Base-by-base conservation (phyloP, 1,140 invertebrate species). In the Phocides pigmalion region DNA sequence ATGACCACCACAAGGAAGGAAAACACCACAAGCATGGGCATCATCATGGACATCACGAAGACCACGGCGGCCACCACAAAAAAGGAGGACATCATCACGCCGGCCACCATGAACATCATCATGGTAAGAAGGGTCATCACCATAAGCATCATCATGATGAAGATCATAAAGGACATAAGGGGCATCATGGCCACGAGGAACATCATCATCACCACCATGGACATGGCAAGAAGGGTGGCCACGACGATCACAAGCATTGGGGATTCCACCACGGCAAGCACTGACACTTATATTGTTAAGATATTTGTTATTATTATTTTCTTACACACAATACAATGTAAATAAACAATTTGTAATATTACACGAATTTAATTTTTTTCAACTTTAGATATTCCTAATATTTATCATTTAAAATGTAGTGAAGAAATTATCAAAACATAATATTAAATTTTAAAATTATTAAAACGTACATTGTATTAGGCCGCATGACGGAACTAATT, bases 201-300 rank as follows among this genome's bases (percentile, higher is more conserved):
- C 94, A 95, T 58, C 94, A 95, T 78, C 93, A 93, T 46, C 93
- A 95, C 74, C 93, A 94, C 32, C 91, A 93, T 47, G 93, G 95
- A 67, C 93, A 94, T 50, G 95, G 92, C 66, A 95, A 95, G 81
- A 95, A 95, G 74, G 94, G 94, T 11, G 94, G 93, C 15, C 93
- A 94, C 64, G 92, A 94, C 35, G 93, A 93, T 47, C 94, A 95
- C 74, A 95, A 95, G 78, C 93, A 95, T 68, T 95, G 94, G 93
- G 93, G 93, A 70, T 93, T 89, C 86, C 77, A 93, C 39, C 82
- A 88, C 49, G 89, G 89, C 72, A 90, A 90, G 68, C 87, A 90
- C 81, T 90, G 80, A 89, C 66, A 61, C 28, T 66, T 19, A 69
- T 76, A 75, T 50, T 47, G 51, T 65, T 80, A 81, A 67, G 54